Conservation (phyloP, 2,888 invertebrate species). For the Cephus pygmeus region DNA sequence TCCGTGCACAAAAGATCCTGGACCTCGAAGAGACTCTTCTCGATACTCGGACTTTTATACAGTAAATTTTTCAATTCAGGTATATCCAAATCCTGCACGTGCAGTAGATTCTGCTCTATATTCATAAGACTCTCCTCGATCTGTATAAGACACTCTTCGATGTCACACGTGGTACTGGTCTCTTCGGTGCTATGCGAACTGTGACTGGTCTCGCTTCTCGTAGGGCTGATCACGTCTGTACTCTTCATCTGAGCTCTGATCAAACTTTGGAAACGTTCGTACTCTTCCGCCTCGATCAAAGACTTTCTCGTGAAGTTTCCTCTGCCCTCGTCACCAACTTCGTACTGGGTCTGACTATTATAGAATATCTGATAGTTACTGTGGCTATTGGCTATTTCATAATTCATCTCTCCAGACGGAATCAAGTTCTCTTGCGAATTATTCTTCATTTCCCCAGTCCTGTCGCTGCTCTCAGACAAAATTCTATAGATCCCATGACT, state of each 20-base stretch:
- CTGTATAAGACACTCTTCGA: constrained; percentile 55
- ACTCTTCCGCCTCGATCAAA: constrained; percentile 1
- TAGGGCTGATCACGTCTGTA: not conserved
- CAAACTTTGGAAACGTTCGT: constrained; percentile 14
- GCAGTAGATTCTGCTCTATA: constrained; percentile 54
- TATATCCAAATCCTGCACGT: constrained; percentile 54
- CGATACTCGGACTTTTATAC: constrained; percentile 50
- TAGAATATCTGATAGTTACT: constrained; percentile 51
- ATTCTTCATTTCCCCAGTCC: constrained; percentile 20
- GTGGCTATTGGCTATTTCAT: constrained; percentile 55
- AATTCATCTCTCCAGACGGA: constrained; percentile 28
- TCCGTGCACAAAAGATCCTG: constrained; percentile 46
- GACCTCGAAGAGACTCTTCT: constrained; percentile 45
- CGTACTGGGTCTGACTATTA: constrained; percentile 39
- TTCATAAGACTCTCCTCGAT: constrained; percentile 57
- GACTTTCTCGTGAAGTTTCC: not conserved
- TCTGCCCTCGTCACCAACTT: constrained; percentile 7
- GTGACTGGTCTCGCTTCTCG: constrained; percentile 18
- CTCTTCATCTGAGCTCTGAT: not conserved
- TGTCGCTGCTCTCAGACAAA: constrained; percentile 34
- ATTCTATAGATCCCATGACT: constrained; percentile 47
- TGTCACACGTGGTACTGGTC: constrained; percentile 43
- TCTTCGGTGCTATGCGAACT: constrained; percentile 35
- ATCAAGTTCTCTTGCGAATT: constrained; percentile 27
- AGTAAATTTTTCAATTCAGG: constrained; percentile 52